phyloP scores from a whole-genome alignment of 2,797 vertebrate genomes.

The Mallotus villosus region DNA sequence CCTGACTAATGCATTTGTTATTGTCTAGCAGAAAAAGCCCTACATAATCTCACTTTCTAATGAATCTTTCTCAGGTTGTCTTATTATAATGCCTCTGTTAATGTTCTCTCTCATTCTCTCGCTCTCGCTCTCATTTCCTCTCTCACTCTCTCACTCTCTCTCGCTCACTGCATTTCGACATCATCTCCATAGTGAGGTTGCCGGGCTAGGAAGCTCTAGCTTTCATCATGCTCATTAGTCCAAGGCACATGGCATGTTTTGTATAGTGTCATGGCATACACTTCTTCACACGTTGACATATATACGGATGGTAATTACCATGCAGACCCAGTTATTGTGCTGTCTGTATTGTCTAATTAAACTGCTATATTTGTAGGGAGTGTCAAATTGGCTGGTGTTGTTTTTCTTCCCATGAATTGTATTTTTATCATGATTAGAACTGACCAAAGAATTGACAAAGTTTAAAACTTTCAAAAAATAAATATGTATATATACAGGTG shows the following conservation, averaged over 20 bases:
- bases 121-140: conserved; percentile 4
- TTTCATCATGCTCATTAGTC: conserved; percentile 38
- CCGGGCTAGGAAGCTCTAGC: conserved; percentile 19
- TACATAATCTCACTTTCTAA: conserved; percentile 20
- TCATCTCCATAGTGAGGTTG: conserved; percentile 30
- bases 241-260: conserved; percentile 1
- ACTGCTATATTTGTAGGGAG: conserved; percentile 14
- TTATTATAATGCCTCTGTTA: conserved; percentile 38
- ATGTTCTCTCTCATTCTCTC: conserved; percentile 18
- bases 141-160: not conserved
- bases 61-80: conserved; percentile 24
- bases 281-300: conserved; percentile 1
- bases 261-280: conserved; percentile 16
- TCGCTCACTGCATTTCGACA: conserved; percentile 29
- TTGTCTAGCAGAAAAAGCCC: conserved; percentile 12
- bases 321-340: conserved; percentile 14
- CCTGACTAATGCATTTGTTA: conserved; percentile 28
- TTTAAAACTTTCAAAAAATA: conserved; percentile 12
- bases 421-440: not conserved
- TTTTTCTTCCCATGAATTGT: not conserved
- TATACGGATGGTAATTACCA: conserved; percentile 11
- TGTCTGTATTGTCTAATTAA: conserved; percentile 20
- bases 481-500: not conserved
- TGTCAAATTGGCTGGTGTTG: not conserved
- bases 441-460: not conserved